These are phyloP conservation scores for Micromesistius poutassou DNA, from an alignment of 2,797 vertebrate species.

Conservation along the genomic window DNA sequence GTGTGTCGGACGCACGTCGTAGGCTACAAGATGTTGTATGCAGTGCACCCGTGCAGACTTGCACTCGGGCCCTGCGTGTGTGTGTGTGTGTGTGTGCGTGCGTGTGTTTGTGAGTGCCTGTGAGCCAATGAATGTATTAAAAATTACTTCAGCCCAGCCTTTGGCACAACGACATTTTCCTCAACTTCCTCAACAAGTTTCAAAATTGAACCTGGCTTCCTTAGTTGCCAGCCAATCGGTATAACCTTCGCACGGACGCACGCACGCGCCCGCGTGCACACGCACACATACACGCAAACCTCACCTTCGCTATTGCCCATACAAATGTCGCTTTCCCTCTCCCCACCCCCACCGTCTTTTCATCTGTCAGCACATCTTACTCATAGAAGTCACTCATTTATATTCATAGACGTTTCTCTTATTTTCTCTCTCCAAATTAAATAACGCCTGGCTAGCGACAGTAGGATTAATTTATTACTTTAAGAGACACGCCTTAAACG, in stretches of 20 bases:
- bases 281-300: constrained; percentile 6
- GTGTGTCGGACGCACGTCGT: too few relatives aligned
- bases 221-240: background rate
- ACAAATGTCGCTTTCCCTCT: background rate
- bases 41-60: constrained; percentile 61
- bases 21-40: constrained; percentile 30
- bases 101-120: constrained; percentile 27
- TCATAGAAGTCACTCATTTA: constrained; percentile 28
- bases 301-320: background rate
- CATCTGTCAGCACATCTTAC: constrained; percentile 28
- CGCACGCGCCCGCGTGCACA: background rate
- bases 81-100: constrained; percentile 26
- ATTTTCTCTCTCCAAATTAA: constrained; percentile 50
- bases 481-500: constrained; percentile 68
- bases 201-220: background rate
- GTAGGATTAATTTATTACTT: constrained; percentile 59
- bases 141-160: background rate
- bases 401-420: constrained; percentile 47
- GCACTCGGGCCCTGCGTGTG: constrained; percentile 35
- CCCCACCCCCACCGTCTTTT: background rate
- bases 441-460: constrained; percentile 43
- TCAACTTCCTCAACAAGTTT: constrained; percentile 3
- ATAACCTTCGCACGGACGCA: constrained; percentile 8
- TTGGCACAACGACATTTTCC: background rate
- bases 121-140: constrained; percentile 11